Evolutionary conservation across 2,797 vertebrate genomes (phyloP).

Genomic region (Eurystomus glaucurus): DNA sequence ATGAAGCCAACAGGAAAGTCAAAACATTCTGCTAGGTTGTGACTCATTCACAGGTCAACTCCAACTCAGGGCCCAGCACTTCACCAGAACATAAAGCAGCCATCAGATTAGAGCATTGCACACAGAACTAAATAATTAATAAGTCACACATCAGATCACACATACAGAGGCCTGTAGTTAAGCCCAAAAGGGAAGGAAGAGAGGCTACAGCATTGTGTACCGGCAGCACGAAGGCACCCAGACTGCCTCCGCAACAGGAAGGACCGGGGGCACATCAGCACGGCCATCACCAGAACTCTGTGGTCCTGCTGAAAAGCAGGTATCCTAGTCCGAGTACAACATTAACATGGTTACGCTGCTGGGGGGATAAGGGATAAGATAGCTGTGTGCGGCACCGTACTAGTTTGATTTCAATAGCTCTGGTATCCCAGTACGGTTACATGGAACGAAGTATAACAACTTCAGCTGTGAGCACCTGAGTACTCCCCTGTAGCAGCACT

Average conservation of each 20-base stretch:
- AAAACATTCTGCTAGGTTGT: too few species aligned
- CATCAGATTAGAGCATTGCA: not conserved
- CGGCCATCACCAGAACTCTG: rapidly evolving
- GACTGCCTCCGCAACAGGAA: not conserved
- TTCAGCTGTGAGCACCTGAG: not conserved
- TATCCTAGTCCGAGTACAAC: not conserved
- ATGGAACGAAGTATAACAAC: not conserved
- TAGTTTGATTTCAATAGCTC: not conserved
- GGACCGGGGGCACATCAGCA: rapidly evolving
- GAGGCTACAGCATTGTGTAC: not conserved
- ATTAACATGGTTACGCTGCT: rapidly evolving
- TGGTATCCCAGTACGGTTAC: not conserved
- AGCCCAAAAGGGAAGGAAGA: not conserved
- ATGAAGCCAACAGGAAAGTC: too few species aligned
- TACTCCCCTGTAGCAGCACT: not conserved
- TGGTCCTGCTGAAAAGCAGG: rapidly evolving
- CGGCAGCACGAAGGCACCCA: not conserved
- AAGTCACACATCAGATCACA: not conserved
- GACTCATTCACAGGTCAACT: too few species aligned
- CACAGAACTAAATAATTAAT: not conserved
- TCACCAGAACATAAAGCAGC: not conserved
- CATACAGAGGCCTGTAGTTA: not conserved
- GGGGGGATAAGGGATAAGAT: not conserved
- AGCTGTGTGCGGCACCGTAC: not conserved
- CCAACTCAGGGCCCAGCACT: too few species aligned